Conservation (phyloP, 2,113 vertebrate species). For the Myrmecobius fasciatus region DNA sequence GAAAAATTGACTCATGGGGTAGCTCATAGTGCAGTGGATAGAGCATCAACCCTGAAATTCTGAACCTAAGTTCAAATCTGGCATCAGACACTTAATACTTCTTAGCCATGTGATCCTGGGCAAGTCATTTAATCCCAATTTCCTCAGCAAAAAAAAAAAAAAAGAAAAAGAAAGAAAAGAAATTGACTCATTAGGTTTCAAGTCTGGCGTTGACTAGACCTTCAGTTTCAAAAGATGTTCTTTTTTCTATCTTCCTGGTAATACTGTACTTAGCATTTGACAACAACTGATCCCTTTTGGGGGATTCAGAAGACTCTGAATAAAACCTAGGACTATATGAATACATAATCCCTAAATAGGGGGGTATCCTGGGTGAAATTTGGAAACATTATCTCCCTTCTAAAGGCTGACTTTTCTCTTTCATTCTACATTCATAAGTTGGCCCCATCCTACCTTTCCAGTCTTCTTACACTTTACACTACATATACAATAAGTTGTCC, state of each 20-base stretch:
- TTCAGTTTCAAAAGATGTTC: not conserved
- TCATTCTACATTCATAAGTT: not conserved
- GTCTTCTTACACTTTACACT: not conserved
- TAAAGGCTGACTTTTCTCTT: not conserved
- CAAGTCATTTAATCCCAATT: no score
- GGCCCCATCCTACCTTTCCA: not conserved
- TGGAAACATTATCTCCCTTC: not conserved
- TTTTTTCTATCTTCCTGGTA: not conserved
- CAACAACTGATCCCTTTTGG: not conserved
- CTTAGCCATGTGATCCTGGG: no score
- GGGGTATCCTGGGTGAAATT: not conserved
- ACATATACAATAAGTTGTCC: not conserved
- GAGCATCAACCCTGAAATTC: no score
- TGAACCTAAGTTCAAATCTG: no score
- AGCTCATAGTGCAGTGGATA: no score
- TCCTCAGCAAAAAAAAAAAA: no score
- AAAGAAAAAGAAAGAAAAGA: no score
- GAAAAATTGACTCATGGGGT: not conserved
- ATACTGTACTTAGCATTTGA: not conserved
- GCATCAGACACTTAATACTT: no score
- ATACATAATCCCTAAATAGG: not conserved
- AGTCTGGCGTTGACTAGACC: not conserved
- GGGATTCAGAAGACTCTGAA: not conserved
- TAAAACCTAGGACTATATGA: not conserved
- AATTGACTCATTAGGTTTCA: not conserved